Conservation (phyloP, 2,113 vertebrate species). For the Neolamprologus sp. region DNA sequence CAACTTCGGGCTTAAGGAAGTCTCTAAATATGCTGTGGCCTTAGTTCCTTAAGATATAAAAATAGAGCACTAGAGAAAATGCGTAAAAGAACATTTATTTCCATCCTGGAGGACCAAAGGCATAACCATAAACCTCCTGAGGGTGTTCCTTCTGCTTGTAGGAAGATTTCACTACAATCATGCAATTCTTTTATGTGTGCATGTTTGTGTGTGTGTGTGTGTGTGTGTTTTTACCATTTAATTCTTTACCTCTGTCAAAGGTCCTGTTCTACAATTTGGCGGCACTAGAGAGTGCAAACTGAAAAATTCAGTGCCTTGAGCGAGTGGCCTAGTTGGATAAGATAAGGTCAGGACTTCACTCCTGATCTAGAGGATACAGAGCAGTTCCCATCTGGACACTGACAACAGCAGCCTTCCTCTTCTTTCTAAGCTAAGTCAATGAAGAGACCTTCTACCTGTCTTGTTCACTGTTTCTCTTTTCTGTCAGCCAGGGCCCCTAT, state of each 20-base stretch:
- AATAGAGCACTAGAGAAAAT: not conserved
- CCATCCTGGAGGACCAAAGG: slow-evolving; percentile 9
- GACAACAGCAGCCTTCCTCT: slow-evolving; percentile 25
- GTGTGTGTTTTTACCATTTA: not conserved
- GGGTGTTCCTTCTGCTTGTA: not conserved
- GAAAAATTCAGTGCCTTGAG: slow-evolving; percentile 5
- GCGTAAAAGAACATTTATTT: slow-evolving; percentile 16
- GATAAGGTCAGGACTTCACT: slow-evolving; percentile 30
- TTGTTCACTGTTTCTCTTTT: slow-evolving; percentile 21
- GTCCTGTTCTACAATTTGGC: not conserved
- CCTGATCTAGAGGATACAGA: slow-evolving; percentile 22
- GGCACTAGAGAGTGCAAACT: not conserved
- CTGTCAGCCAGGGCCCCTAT: slow-evolving; percentile 15
- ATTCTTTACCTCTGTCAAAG: slow-evolving; percentile 10
- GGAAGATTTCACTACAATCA: not conserved
- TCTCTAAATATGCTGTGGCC: not conserved
- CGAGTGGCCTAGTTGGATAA: slow-evolving; percentile 1
- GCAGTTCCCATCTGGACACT: slow-evolving; percentile 44
- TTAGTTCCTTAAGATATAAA: not conserved
- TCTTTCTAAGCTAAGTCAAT: slow-evolving; percentile 27
- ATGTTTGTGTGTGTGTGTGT: not conserved
- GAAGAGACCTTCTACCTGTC: slow-evolving; percentile 48
- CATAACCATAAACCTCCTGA: not conserved
- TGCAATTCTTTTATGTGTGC: not conserved
- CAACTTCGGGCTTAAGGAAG: not conserved